Evolutionary conservation across 2,888 invertebrate species (phyloP).

Genomic region (Drosophila picticornis): DNA sequence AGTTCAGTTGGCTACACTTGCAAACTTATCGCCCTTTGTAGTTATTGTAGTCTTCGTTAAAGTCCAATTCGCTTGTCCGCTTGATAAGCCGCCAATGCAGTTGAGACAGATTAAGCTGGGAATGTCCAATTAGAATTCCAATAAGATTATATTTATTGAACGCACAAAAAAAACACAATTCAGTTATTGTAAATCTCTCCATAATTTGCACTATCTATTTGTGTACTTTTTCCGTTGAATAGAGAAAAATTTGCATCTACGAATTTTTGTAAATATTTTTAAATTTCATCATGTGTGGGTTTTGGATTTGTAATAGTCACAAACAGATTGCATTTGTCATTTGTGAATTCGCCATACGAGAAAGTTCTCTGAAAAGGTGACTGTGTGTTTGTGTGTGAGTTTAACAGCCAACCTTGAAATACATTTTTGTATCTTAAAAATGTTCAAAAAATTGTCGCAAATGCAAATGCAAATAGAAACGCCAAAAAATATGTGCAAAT

Average conservation of each 20-base stretch:
- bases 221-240: slow-evolving; percentile 10
- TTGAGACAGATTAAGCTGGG: background rate
- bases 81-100: background rate
- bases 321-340: slow-evolving; percentile 57
- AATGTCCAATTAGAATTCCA: background rate
- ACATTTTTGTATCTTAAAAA: slow-evolving; percentile 39
- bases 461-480: slow-evolving; percentile 24
- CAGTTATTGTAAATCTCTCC: background rate
- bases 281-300: slow-evolving; percentile 35
- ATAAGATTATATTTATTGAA: background rate
- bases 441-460: slow-evolving; percentile 17
- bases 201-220: slow-evolving; percentile 40
- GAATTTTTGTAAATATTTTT: slow-evolving; percentile 48
- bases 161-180: slow-evolving; percentile 21
- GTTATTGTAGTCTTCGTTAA: slow-evolving; percentile 19
- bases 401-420: slow-evolving; percentile 64
- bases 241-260: slow-evolving; percentile 16
- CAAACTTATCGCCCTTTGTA: slow-evolving; percentile 49
- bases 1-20: slow-evolving; percentile 68
- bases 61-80: slow-evolving; percentile 25
- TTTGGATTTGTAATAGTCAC: slow-evolving; percentile 52
- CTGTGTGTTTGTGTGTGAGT: slow-evolving; percentile 20
- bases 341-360: slow-evolving; percentile 39
- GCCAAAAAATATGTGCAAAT: slow-evolving; percentile 15
- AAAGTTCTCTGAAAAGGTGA: slow-evolving; percentile 48